phyloP scores from a whole-genome alignment of 2,113 vertebrate species.

The Acanthisitta chloris region DNA sequence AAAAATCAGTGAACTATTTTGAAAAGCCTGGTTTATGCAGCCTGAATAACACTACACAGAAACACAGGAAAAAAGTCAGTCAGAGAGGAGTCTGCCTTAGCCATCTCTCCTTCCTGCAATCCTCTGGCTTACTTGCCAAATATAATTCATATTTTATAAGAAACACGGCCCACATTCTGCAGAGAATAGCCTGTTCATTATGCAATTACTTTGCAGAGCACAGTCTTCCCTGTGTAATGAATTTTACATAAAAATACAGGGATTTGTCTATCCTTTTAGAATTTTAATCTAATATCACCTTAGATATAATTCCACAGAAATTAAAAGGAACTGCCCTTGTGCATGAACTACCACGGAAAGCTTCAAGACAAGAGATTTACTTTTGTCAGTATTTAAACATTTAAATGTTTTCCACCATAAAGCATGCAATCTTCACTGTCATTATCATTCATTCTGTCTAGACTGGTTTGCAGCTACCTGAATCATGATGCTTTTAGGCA shows the following conservation, averaged over 20 bases:
- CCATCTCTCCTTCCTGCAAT: not conserved
- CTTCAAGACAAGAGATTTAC: not conserved
- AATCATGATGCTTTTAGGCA: not conserved
- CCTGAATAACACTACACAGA: not conserved
- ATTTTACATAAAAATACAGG: conserved; percentile 5
- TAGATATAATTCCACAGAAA: not conserved
- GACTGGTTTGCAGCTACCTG: not conserved
- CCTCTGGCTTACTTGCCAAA: not conserved
- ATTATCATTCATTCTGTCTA: not conserved
- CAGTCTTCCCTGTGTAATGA: not conserved
- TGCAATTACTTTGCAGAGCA: not conserved
- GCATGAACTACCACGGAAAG: not conserved
- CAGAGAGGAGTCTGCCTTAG: not conserved
- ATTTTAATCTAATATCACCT: not conserved
- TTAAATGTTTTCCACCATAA: not conserved
- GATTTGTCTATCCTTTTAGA: not conserved
- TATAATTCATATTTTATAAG: not conserved
- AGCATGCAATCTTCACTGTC: not conserved
- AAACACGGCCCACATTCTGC: not conserved
- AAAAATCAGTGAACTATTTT: not conserved
- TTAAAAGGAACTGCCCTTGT: not conserved
- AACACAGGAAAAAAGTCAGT: not conserved
- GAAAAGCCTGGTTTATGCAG: not conserved
- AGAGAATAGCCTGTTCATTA: not conserved
- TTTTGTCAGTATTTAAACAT: not conserved